Percentiles rank a stretch among this genome's conserved stretches.
These are phyloP conservation scores for Chionoecetes opilio DNA, from an alignment of 1,140 invertebrate genomes.

Conservation along the genomic window DNA sequence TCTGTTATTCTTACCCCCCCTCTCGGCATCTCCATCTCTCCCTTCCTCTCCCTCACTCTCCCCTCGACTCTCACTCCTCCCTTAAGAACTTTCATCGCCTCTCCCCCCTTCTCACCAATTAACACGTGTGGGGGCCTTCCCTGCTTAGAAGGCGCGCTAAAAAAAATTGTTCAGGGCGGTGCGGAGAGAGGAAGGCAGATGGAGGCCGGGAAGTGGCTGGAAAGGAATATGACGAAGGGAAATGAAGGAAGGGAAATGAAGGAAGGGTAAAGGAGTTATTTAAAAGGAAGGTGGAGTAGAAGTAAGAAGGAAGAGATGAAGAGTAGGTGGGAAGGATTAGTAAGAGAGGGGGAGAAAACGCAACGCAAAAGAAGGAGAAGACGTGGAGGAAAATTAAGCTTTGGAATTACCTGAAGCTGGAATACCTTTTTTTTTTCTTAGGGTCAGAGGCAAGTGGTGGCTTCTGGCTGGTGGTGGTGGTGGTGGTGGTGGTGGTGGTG, in stretches of 20 bases:
- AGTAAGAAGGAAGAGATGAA: background rate
- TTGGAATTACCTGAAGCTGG: background rate
- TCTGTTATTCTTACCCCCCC: background rate
- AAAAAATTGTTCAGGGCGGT: constrained; percentile 57
- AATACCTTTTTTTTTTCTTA: too few relatives aligned
- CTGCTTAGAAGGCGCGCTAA: constrained; percentile 72
- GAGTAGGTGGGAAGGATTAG: background rate
- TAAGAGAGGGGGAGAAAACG: constrained; percentile 12
- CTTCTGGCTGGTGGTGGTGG: too few relatives aligned
- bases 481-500: too few relatives aligned
- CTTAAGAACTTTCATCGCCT: constrained; percentile 72
- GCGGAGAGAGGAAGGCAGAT: background rate
- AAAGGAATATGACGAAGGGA: constrained; percentile 10
- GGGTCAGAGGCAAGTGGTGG: too few relatives aligned
- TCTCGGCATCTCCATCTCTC: background rate
- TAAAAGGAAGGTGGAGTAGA: background rate
- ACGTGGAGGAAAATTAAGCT: background rate
- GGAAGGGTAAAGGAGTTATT: background rate
- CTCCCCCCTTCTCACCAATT: constrained; percentile 70
- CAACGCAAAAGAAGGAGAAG: too few relatives aligned
- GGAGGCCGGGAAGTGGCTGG: constrained; percentile 8
- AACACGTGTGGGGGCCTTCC: constrained; percentile 57
- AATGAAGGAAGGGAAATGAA: background rate
- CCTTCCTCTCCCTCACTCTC: constrained; percentile 11
- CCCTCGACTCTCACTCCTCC: constrained; percentile 57